Conservation (phyloP, 1,140 invertebrate species). For the Magallana gigas region DNA sequence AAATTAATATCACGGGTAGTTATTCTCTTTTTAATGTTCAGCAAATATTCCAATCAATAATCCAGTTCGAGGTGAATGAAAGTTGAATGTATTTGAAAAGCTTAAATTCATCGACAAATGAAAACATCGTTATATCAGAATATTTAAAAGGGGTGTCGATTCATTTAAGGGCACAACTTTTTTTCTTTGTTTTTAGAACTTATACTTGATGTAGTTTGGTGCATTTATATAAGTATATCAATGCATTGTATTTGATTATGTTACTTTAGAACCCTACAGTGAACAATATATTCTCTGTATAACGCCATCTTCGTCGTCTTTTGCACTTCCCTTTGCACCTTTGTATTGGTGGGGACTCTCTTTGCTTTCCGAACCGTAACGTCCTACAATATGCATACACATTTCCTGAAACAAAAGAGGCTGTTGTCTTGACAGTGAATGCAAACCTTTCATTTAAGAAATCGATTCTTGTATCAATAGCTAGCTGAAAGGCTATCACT, state of each 20-base stretch:
- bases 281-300: neutral
- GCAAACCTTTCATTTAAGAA: neutral
- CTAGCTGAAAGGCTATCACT: neutral
- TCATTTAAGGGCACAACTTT: too few species aligned
- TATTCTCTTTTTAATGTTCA: neutral
- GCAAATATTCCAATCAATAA: constrained; percentile 3
- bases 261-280: neutral
- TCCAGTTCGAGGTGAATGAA: neutral
- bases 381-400: neutral
- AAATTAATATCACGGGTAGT: neutral
- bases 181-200: too few species aligned
- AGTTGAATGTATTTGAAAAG: constrained; percentile 4
- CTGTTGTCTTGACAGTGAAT: constrained; percentile 4
- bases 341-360: neutral
- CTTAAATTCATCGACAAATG: neutral
- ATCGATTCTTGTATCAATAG: neutral
- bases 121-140: neutral
- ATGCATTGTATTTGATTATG: too few species aligned
- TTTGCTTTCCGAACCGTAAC: neutral
- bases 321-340: neutral
- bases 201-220: too few species aligned
- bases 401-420: neutral
- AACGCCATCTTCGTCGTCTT: neutral
- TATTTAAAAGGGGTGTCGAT: too few species aligned
- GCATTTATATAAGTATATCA: too few species aligned